Evolutionary conservation across 92 coral and sea anemone species (phyloP).

Genomic region (Zoanthus solanderi): DNA sequence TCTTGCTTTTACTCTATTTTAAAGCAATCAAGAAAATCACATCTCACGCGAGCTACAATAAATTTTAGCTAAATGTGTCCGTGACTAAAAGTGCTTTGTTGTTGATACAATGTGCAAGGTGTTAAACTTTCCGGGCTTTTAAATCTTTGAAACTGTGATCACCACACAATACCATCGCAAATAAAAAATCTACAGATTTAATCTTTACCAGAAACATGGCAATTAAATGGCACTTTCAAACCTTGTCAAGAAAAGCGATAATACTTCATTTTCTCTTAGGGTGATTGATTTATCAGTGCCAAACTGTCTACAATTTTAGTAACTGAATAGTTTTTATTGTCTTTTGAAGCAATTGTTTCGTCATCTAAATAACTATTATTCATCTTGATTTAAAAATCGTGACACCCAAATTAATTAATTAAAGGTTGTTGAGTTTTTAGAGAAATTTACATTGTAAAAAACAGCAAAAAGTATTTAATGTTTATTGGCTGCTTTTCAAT

Average conservation of each 20-base stretch:
- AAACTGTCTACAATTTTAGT: background rate
- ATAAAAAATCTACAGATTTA: background rate
- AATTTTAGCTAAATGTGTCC: slow-evolving; percentile 15
- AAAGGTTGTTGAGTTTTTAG: too few relatives aligned
- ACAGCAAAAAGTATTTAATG: too few relatives aligned
- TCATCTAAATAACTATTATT: background rate
- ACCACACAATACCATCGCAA: background rate
- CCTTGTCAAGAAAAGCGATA: background rate
- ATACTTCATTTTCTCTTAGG: background rate
- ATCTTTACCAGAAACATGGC: background rate
- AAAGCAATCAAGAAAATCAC: background rate
- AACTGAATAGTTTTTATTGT: background rate
- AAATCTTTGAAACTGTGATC: background rate
- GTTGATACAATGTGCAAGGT: slow-evolving; percentile 37
- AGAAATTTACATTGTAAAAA: too few relatives aligned
- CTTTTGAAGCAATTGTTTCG: background rate
- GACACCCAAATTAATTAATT: background rate
- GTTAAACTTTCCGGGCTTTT: slow-evolving; percentile 20
- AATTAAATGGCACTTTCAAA: background rate
- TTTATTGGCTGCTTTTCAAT: too few relatives aligned
- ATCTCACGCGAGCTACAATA: slow-evolving; percentile 2
- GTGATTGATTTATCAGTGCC: background rate
- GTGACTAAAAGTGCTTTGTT: slow-evolving; percentile 12
- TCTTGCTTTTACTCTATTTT: background rate
- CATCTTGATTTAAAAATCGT: background rate